These are phyloP conservation scores for Basileuterus tristriatus DNA, from an alignment of 2,797 vertebrate genomes.

Conservation along the genomic window DNA sequence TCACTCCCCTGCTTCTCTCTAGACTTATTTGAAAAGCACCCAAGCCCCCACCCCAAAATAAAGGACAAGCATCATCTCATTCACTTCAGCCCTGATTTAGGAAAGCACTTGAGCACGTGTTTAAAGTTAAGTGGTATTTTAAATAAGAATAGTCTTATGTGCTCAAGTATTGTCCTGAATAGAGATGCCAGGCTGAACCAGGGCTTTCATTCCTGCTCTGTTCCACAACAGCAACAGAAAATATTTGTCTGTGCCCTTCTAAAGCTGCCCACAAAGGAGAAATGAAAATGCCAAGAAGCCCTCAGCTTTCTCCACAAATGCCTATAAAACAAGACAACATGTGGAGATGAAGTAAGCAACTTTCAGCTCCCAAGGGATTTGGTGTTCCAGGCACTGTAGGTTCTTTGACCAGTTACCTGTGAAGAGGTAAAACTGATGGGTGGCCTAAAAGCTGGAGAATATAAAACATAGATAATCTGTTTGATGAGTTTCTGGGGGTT, in stretches of 20 bases:
- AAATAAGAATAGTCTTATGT: background rate
- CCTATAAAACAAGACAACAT: background rate
- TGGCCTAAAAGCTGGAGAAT: background rate
- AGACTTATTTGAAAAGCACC: background rate
- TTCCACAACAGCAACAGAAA: slow-evolving; percentile 10
- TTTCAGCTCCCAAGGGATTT: background rate
- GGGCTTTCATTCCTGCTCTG: background rate
- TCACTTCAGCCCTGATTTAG: background rate
- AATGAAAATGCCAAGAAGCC: background rate
- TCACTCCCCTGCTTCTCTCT: background rate
- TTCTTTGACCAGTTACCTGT: background rate
- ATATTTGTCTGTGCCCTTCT: background rate
- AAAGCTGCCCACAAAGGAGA: background rate
- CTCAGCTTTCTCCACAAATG: background rate
- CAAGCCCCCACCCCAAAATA: background rate
- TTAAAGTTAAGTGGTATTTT: slow-evolving; percentile 7
- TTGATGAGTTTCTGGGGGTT: background rate
- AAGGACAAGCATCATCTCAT: background rate
- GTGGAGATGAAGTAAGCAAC: background rate
- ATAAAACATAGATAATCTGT: background rate
- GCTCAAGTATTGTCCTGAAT: background rate
- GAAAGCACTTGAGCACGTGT: background rate
- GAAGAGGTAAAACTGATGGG: background rate
- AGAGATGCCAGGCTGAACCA: background rate
- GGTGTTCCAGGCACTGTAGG: background rate